A percentile compares a stretch with the other conserved stretches of the same genome.
These are phyloP conservation scores for Lemur catta DNA, from an alignment of 2,797 vertebrate species.

Conservation along the genomic window DNA sequence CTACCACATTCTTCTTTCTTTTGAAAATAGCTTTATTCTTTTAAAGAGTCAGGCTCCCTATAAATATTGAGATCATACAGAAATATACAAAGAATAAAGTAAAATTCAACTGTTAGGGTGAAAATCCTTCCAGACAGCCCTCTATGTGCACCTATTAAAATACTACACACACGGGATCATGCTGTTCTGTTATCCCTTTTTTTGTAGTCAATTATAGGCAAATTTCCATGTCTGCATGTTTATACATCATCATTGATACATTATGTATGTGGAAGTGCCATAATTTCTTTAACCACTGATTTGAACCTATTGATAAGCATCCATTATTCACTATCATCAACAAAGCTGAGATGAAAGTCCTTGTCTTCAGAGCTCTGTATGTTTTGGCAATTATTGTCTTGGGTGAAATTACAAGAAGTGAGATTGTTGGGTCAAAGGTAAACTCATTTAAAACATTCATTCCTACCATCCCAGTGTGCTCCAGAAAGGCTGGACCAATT, in stretches of 20 bases:
- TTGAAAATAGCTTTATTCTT: conserved; percentile 41
- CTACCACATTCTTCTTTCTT: background rate
- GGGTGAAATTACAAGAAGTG: conserved; percentile 49
- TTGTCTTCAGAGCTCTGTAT: background rate
- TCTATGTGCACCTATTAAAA: conserved; percentile 33
- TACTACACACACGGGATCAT: background rate
- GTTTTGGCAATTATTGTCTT: conserved; percentile 52
- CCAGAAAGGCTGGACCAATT: conserved; percentile 46
- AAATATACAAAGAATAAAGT: conserved; percentile 31
- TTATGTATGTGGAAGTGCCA: background rate
- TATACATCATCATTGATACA: background rate
- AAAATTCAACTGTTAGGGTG: background rate
- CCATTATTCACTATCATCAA: background rate
- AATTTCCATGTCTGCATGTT: background rate
- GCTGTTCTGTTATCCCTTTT: background rate
- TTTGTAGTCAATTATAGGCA: background rate
- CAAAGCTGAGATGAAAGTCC: background rate
- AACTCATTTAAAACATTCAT: conserved; percentile 36
- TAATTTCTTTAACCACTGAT: background rate
- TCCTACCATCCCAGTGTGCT: background rate
- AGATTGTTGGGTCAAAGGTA: conserved; percentile 46
- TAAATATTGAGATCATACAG: conserved; percentile 48
- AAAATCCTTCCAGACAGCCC: background rate
- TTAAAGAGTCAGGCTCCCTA: conserved; percentile 26
- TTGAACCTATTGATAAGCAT: background rate